Percentiles rank a stretch among this genome's conserved stretches.
phyloP scores from a whole-genome alignment of 2,113 vertebrate genomes.

The Corythornis vintsioides region DNA sequence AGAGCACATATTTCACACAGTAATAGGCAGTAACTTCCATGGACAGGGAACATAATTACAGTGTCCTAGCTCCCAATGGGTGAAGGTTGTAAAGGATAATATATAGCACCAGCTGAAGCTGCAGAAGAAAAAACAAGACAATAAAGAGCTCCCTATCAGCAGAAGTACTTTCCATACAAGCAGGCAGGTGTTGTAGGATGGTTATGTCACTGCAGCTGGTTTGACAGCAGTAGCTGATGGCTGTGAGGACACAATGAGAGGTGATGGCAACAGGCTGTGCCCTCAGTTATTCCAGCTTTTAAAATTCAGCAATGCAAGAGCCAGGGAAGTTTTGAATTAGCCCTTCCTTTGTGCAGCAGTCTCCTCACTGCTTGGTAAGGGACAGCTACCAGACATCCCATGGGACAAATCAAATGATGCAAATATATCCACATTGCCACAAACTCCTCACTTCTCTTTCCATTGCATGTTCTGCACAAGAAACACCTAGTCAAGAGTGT shows the following conservation, averaged over 20 bases:
- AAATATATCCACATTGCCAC: neutral
- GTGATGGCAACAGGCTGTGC: neutral
- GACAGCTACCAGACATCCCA: neutral
- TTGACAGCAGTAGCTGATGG: neutral
- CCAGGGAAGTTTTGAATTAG: neutral
- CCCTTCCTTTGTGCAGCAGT: neutral
- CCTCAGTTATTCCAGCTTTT: neutral
- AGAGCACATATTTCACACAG: slow-evolving; percentile 20
- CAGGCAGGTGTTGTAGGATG: neutral
- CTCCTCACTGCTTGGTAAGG: neutral
- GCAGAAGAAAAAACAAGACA: slow-evolving; percentile 14
- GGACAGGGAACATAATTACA: slow-evolving; percentile 46
- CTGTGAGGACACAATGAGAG: neutral
- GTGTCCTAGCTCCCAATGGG: slow-evolving; percentile 35
- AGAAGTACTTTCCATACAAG: neutral
- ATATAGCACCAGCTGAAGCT: slow-evolving; percentile 58
- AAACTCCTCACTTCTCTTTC: neutral
- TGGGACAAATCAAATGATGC: neutral
- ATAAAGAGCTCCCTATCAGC: neutral
- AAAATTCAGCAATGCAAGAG: neutral
- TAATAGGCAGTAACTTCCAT: slow-evolving; percentile 63
- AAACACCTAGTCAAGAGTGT: neutral
- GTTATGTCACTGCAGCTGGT: neutral
- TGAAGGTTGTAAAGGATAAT: slow-evolving; percentile 65
- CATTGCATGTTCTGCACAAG: neutral